Evolutionary conservation across 2,888 invertebrate genomes (phyloP).

Genomic region (Formica aserva): DNA sequence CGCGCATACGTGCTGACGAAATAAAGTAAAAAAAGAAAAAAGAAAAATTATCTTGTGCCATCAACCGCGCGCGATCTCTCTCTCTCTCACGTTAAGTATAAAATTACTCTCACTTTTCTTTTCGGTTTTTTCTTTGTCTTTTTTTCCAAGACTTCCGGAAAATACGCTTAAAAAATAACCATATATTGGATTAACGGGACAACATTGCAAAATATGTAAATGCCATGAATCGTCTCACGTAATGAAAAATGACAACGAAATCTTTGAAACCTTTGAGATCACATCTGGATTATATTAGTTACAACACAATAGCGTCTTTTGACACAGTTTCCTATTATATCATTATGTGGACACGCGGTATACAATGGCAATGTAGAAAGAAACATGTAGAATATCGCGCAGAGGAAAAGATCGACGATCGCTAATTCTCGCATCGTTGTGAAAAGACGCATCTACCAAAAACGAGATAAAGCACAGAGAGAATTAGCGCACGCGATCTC

Average conservation of each 20-base stretch:
- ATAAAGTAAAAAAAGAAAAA: neutral
- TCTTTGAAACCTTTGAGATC: too few relatives aligned
- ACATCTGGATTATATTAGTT: neutral
- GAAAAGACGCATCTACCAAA: neutral
- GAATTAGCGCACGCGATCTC: neutral
- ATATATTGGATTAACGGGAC: neutral
- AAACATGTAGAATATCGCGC: neutral
- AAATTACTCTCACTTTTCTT: constrained; percentile 42
- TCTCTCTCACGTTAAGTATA: constrained; percentile 13
- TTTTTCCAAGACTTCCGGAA: neutral
- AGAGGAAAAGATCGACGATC: constrained; percentile 6
- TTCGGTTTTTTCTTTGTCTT: neutral
- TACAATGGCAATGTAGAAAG: neutral
- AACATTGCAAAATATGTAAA: constrained; percentile 35
- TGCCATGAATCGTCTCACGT: constrained; percentile 6
- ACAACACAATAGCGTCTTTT: neutral
- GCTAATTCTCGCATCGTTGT: neutral
- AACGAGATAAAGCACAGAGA: neutral
- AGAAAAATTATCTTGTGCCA: neutral
- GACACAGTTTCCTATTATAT: constrained; percentile 19
- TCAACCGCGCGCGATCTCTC: neutral
- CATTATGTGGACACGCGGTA: neutral
- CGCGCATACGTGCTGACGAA: constrained; percentile 31
- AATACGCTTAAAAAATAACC: constrained; percentile 25
- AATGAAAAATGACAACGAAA: neutral